Conservation (phyloP, 2,113 vertebrate species). For the Channa maculata region DNA sequence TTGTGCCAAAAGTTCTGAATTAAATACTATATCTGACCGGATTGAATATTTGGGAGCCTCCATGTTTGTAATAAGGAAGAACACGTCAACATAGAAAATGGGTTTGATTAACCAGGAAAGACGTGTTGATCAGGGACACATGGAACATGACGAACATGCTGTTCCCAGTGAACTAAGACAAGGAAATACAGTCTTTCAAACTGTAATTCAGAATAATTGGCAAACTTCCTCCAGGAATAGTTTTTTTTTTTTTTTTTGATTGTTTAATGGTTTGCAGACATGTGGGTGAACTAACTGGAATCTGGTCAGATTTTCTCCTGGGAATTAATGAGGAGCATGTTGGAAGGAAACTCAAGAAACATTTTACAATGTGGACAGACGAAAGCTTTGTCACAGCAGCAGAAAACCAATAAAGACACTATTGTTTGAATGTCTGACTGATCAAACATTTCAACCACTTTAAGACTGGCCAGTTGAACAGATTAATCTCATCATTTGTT, state of each 20-base stretch:
- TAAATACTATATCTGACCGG: constrained; percentile 21
- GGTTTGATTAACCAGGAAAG: constrained; percentile 52
- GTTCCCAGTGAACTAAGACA: constrained; percentile 39
- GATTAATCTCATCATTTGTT: too few relatives aligned
- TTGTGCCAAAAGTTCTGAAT: too few relatives aligned
- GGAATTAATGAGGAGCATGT: constrained; percentile 62
- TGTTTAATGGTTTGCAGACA: constrained; percentile 79
- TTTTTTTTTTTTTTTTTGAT: constrained; percentile 57
- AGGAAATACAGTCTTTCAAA: constrained; percentile 65
- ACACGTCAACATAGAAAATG: constrained; percentile 52
- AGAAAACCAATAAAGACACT: not conserved
- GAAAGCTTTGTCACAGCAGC: constrained; percentile 5
- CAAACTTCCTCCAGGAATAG: constrained; percentile 62
- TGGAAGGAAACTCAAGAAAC: constrained; percentile 43
- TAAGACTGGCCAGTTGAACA: too few relatives aligned
- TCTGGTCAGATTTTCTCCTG: constrained; percentile 54
- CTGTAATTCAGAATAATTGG: constrained; percentile 75
- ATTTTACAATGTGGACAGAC: constrained; percentile 17
- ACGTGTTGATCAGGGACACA: constrained; percentile 66
- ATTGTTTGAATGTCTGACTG: too few relatives aligned
- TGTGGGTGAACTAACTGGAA: constrained; percentile 64
- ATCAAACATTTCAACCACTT: too few relatives aligned
- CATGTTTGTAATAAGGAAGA: constrained; percentile 29
- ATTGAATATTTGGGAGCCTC: constrained; percentile 11
- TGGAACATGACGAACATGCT: constrained; percentile 28